Evolutionary conservation across 2,797 vertebrate species (phyloP).

Genomic region (Periparus ater): DNA sequence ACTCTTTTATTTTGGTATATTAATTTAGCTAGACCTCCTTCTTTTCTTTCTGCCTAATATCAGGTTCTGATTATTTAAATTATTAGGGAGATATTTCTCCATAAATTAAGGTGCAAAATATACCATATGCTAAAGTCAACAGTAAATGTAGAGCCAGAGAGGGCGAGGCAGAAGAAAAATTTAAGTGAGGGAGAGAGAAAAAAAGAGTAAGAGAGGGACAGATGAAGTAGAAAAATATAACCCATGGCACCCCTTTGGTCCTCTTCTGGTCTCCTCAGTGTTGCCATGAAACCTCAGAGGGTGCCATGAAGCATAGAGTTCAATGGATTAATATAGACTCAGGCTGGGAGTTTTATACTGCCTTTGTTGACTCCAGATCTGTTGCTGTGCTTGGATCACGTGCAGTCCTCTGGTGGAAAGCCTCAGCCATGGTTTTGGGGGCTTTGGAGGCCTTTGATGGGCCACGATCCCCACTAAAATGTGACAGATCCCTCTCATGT

Average conservation of each 20-base stretch:
- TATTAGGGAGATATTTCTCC: neutral
- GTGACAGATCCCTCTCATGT: neutral
- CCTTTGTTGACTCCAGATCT: neutral
- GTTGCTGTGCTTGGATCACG: accelerated
- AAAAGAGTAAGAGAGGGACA: neutral
- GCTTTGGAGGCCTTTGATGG: neutral
- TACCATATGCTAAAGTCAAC: neutral
- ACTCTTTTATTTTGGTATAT: neutral
- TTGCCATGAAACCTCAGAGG: no score
- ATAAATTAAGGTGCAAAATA: neutral
- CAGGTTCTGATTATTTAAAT: neutral
- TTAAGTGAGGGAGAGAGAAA: neutral
- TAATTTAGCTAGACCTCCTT: neutral
- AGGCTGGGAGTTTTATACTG: neutral
- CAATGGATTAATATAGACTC: no score
- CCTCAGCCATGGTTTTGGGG: neutral
- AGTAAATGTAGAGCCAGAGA: neutral
- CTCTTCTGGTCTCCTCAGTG: neutral
- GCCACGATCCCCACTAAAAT: no score
- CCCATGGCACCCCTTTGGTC: accelerated
- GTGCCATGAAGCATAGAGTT: no score
- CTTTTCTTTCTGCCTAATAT: neutral
- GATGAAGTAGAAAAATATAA: neutral
- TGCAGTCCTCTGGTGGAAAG: neutral
- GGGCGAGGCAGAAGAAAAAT: neutral